Conservation (phyloP, 2,797 vertebrate species). For the Bufotes viridis region DNA sequence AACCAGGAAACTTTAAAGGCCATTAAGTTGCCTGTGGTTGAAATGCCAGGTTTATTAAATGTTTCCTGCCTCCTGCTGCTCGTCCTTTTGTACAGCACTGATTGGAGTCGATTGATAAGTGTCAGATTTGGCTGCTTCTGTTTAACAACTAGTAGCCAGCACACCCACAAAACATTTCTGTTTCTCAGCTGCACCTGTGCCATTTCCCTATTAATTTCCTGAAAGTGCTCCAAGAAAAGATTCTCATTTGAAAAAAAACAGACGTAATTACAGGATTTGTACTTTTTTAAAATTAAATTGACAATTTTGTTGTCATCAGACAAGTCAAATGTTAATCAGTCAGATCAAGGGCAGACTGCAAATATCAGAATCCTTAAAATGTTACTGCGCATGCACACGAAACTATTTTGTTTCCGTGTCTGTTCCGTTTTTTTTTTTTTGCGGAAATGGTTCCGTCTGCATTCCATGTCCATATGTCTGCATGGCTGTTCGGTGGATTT, state of each 20-base stretch:
- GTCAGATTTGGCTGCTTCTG: constrained; percentile 31
- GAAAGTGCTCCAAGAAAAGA: constrained; percentile 11
- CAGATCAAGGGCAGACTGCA: neutral
- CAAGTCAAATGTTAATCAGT: neutral
- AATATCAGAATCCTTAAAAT: neutral
- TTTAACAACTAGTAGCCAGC: constrained; percentile 20
- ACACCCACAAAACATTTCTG: constrained; percentile 20
- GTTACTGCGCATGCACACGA: neutral
- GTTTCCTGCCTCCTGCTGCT: constrained; percentile 2
- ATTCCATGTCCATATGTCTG: too few relatives aligned
- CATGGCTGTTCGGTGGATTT: too few relatives aligned
- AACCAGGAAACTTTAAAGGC: neutral
- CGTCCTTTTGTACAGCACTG: neutral
- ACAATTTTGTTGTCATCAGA: neutral
- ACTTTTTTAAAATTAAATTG: constrained; percentile 24
- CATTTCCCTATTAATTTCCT: constrained; percentile 16
- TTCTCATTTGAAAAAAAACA: constrained; percentile 18
- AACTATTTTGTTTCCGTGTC: neutral
- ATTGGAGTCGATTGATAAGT: constrained; percentile 29
- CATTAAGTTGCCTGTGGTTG: neutral
- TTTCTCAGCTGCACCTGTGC: constrained; percentile 3
- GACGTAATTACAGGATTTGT: constrained; percentile 21
- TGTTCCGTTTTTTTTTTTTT: neutral
- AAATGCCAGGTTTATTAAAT: constrained; percentile 42
- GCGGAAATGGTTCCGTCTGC: too few relatives aligned